These are phyloP conservation scores for Haemorhous mexicanus DNA, from an alignment of 2,113 vertebrate genomes.

Conservation along the genomic window DNA sequence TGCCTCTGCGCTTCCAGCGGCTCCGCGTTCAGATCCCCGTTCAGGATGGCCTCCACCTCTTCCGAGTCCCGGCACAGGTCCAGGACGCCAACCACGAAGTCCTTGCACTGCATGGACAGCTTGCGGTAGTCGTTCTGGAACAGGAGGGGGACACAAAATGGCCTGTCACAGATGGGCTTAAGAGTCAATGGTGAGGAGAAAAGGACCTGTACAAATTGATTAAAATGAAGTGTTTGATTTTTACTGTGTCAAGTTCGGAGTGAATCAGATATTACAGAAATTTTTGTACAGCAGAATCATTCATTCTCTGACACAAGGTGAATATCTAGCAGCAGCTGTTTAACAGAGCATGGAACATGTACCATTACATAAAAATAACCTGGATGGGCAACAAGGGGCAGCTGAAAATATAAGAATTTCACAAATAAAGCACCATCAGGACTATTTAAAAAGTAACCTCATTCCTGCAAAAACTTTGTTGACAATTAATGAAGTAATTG, in stretches of 20 bases:
- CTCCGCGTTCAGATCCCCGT: constrained; percentile 81
- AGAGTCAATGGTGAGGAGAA: neutral
- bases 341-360: neutral
- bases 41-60: constrained; percentile 88
- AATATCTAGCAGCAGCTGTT: neutral
- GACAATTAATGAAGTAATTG: neutral
- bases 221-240: neutral
- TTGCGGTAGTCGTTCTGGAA: constrained; percentile 89
- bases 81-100: constrained; percentile 88
- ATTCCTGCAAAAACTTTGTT: neutral
- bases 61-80: constrained; percentile 88
- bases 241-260: neutral
- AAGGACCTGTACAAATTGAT: neutral
- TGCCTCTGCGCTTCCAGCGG: constrained; percentile 73
- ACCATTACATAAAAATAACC: neutral
- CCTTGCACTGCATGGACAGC: constrained; percentile 92
- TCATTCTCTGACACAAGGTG: neutral
- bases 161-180: neutral
- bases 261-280: rapidly evolving
- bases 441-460: neutral
- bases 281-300: rapidly evolving
- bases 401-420: neutral
- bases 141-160: neutral
- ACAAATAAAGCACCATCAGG: neutral
- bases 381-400: neutral